Evolutionary conservation across 2,888 invertebrate species (phyloP).

Genomic region (Lymantria dispar): DNA sequence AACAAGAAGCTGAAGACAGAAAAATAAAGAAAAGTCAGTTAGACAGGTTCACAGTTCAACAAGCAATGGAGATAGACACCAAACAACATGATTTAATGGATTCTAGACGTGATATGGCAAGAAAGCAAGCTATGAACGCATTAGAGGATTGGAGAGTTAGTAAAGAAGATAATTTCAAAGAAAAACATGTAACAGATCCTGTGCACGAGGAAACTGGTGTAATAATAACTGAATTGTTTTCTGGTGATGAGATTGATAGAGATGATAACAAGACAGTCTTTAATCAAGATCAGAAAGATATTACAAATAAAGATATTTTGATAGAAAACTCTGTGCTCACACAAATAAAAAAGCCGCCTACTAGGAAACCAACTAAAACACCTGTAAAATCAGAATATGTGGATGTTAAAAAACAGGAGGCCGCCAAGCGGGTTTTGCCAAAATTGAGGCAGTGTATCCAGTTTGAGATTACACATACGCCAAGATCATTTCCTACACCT

Average conservation of each 20-base stretch:
- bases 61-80: conserved; percentile 73
- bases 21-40: conserved; percentile 76
- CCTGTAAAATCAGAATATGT: conserved; percentile 61
- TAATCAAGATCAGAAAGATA: neutral
- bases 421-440: conserved; percentile 71
- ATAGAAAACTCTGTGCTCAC: neutral
- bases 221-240: neutral
- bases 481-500: conserved; percentile 91
- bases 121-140: conserved; percentile 84
- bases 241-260: neutral
- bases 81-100: conserved; percentile 84
- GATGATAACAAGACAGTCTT: neutral
- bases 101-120: conserved; percentile 82
- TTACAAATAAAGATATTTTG: neutral
- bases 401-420: conserved; percentile 59
- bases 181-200: neutral
- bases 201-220: neutral
- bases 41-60: conserved; percentile 78
- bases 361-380: conserved; percentile 32
- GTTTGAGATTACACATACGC: conserved; percentile 87
- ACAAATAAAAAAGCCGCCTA: conserved; percentile 8
- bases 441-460: conserved; percentile 80
- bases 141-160: conserved; percentile 83
- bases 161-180: neutral
- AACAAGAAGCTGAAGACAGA: conserved; percentile 78